Percentiles rank a stretch among this genome's conserved stretches.
phyloP scores from a whole-genome alignment of 2,797 vertebrate species.

The Geotria australis region DNA sequence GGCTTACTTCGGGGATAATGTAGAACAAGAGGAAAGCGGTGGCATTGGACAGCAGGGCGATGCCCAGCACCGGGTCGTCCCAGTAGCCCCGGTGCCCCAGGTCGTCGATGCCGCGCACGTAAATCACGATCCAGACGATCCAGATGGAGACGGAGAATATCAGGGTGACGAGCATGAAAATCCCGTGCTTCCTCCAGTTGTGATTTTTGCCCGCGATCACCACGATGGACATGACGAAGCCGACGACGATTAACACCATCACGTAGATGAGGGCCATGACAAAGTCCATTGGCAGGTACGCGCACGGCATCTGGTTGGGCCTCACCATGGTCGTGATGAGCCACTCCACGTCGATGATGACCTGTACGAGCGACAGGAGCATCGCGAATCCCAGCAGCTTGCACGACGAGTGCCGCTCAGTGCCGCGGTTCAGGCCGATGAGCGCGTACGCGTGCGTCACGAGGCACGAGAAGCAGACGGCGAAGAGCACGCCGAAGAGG shows the following conservation, averaged over 20 bases:
- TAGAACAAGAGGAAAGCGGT: conserved; percentile 45
- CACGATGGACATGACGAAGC: conserved; percentile 15
- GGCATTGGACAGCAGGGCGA: conserved; percentile 40
- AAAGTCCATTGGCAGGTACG: conserved; percentile 21
- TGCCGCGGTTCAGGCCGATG: conserved; percentile 16
- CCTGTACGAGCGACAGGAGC: conserved; percentile 33
- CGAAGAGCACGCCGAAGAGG: conserved; percentile 42
- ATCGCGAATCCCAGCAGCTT: conserved; percentile 9
- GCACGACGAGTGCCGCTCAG: conserved; percentile 14
- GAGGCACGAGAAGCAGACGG: conserved; percentile 48
- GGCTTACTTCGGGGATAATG: conserved; percentile 23
- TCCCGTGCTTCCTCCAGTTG: conserved; percentile 13
- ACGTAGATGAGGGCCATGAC: conserved; percentile 51
- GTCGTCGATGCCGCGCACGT: conserved; percentile 10
- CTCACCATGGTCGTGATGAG: conserved; percentile 16
- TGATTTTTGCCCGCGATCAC: conserved; percentile 21
- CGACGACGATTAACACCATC: conserved; percentile 25
- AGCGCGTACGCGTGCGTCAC: conserved; percentile 29
- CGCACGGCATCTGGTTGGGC: conserved; percentile 3
- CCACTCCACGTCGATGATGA: conserved; percentile 33
- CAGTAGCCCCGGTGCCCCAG: conserved; percentile 9
- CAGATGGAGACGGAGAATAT: conserved; percentile 33
- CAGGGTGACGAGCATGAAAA: conserved; percentile 17
- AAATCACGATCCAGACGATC: conserved; percentile 46
- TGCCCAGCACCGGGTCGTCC: conserved; percentile 41